Evolutionary conservation across 2,797 vertebrate species (phyloP), one percentile per base, ranked within the genome.

Genomic region (Botia kubotai): DNA sequence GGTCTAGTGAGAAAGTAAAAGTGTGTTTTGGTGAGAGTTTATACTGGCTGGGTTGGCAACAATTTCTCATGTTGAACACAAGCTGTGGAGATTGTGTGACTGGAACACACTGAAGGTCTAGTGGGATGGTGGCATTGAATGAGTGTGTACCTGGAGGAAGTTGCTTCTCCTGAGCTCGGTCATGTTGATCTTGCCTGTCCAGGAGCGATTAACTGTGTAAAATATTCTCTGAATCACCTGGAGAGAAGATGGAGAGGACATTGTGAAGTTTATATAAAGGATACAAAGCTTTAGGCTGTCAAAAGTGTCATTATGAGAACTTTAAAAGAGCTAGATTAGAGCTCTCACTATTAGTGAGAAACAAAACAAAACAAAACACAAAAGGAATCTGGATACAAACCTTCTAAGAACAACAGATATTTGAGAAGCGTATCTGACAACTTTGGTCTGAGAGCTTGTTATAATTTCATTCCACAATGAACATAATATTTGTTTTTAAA

Each of bases 171-270:
- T 96, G 88, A 99, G 92, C 91, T 99, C 98, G 75, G 93, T 96
- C 70, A 96, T 95, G 84, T 95, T 96, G 87, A 99, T 95, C 80
- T 95, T 97, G 79, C 98, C 97, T 19, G 95, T 97, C 98, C 98
- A 99, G 17, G 97, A 99, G 68, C 98, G 96, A 93, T 99, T 99
- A 83, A 99, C 98, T 60, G 97, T 94, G 90, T 99, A 99, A 94
- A 95, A 99, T 94, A 99, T 96, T 95, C 98, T 95, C 90, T 99
- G 98, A 90, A 98, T 98, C 86, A 99, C 98, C 98, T 99, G 87
- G 52, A 80, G 29, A 43, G 29, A n/a, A 73, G 33, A 58, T 6
- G 67, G n/a, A 55, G 19, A 53, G 66, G 7, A 60, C 39, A 29
- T 63, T 13, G 1, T 33, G 19, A 8, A 21, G 14, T 52, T 52